Percentiles rank a stretch among this genome's conserved stretches.
Conservation (phyloP, 1,140 invertebrate species). For the Stegodyphus mimosarum region DNA sequence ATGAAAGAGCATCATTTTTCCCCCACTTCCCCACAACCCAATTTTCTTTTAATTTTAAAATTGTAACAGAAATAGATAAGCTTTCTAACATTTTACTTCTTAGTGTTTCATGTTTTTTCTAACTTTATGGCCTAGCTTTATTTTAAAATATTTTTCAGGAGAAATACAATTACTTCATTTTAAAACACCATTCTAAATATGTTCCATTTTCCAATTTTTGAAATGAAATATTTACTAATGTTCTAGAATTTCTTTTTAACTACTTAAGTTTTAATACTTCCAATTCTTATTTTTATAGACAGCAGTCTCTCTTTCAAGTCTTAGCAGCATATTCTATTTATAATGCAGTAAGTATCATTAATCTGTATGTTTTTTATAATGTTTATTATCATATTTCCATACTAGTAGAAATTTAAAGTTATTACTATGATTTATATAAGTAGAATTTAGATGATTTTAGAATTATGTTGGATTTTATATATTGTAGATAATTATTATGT, state of each 20-base stretch:
- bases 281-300: slow-evolving; percentile 69
- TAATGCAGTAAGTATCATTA: slow-evolving; percentile 84
- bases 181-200: too few species aligned
- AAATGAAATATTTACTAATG: neutral
- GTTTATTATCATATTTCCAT: neutral
- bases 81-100: too few species aligned
- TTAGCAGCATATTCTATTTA: slow-evolving; percentile 97
- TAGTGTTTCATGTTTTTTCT: too few species aligned
- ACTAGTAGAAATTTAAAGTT: neutral
- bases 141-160: neutral
- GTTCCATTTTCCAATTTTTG: neutral
- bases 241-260: neutral
- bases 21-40: too few species aligned
- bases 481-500: too few species aligned
- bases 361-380: slow-evolving; percentile 63
- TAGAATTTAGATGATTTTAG: too few species aligned
- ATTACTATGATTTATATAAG: too few species aligned
- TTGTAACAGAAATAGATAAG: too few species aligned
- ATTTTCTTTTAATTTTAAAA: too few species aligned
- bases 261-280: neutral
- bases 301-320: slow-evolving; percentile 96
- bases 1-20: too few species aligned
- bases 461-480: too few species aligned
- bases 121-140: neutral
- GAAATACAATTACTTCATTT: neutral